phyloP scores from a whole-genome alignment of 1,140 invertebrate species.

The Pseudoatta argentina region DNA sequence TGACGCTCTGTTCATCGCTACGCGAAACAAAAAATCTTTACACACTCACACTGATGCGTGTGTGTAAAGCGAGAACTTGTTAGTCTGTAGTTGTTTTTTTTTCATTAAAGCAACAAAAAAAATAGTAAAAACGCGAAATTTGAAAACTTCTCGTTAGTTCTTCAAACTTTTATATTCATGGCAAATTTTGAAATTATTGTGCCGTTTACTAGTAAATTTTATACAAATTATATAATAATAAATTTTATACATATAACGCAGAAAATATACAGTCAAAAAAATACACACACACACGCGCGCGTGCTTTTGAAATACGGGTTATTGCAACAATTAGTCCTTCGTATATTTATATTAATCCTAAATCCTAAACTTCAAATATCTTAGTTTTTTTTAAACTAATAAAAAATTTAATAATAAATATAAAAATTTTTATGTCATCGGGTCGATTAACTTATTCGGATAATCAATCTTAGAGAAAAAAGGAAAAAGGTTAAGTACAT shows the following conservation, averaged over 20 bases:
- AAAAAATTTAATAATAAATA: no score
- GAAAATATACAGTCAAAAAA: no score
- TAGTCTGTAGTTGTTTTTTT: conserved; percentile 58
- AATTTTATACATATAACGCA: not conserved
- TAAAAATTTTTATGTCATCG: no score
- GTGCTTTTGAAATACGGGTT: no score
- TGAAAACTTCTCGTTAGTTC: not conserved
- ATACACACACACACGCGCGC: not conserved
- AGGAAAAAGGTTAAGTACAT: no score
- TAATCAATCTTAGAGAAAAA: no score
- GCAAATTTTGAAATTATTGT: conserved; percentile 3
- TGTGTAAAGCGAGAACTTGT: conserved; percentile 14
- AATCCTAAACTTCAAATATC: no score
- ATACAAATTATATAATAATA: not conserved
- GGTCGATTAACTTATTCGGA: no score
- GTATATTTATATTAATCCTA: no score
- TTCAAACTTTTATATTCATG: not conserved
- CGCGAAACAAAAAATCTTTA: conserved; percentile 56
- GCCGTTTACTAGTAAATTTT: no score
- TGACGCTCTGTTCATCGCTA: conserved; percentile 18
- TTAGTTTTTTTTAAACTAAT: no score
- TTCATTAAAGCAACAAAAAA: not conserved
- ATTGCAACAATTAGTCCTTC: no score
- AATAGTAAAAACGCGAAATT: conserved; percentile 30
- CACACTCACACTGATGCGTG: not conserved